phyloP scores from a whole-genome alignment of 2,113 vertebrate genomes.

The Clarias magur region DNA sequence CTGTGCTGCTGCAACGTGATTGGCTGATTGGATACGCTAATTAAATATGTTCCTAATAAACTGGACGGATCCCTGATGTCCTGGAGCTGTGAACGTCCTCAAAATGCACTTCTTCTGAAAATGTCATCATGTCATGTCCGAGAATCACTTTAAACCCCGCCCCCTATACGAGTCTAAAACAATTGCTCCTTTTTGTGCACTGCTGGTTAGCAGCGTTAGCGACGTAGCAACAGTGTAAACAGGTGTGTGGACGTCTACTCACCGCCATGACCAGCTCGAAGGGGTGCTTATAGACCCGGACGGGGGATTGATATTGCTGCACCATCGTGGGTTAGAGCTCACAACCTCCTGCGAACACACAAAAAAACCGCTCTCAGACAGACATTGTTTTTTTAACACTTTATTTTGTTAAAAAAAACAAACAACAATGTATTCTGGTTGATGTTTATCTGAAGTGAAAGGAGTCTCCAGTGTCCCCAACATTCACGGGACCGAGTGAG shows the following conservation, averaged over 20 bases:
- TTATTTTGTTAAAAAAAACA: too few relatives aligned
- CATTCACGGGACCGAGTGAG: too few relatives aligned
- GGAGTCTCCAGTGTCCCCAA: background rate
- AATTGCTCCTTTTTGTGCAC: background rate
- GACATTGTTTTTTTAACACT: background rate
- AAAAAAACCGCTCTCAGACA: background rate
- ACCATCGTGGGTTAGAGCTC: constrained; percentile 79
- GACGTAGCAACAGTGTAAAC: background rate
- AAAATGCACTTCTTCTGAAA: background rate
- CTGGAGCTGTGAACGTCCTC: background rate
- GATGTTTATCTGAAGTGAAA: background rate
- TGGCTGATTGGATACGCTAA: too few relatives aligned
- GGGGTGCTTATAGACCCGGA: constrained; percentile 93
- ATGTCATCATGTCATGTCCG: background rate
- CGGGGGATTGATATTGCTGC: constrained; percentile 97
- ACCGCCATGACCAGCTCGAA: constrained; percentile 98
- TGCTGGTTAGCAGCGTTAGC: background rate
- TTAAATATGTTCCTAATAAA: too few relatives aligned
- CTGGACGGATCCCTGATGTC: background rate
- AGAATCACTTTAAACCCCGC: background rate
- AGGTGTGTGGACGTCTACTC: constrained; percentile 67
- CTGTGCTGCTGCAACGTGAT: too few relatives aligned
- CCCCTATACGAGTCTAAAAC: background rate
- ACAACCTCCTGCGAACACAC: constrained; percentile 58
- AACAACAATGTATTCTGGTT: too few relatives aligned